A percentile compares a stretch with the other conserved stretches of the same genome.
These are phyloP conservation scores for Meandrina meandrites DNA, from an alignment of 92 coral and sea anemone species.

Conservation along the genomic window DNA sequence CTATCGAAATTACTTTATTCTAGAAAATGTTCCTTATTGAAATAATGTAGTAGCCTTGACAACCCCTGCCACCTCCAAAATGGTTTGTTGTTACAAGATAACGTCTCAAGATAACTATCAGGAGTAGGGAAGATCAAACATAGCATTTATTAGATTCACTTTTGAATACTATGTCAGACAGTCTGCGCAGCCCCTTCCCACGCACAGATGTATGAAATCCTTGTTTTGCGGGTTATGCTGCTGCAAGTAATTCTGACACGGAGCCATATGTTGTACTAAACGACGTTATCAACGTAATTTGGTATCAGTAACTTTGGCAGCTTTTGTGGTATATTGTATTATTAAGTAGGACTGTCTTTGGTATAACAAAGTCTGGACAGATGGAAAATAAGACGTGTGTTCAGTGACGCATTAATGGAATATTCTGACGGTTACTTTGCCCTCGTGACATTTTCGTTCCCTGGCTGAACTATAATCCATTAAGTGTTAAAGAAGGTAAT, in stretches of 20 bases:
- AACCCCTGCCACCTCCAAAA: background rate
- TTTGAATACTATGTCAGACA: too few relatives aligned
- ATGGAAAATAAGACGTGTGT: background rate
- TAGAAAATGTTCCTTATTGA: background rate
- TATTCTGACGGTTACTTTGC: background rate
- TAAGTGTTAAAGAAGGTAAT: background rate
- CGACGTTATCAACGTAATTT: too few relatives aligned
- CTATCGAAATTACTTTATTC: background rate
- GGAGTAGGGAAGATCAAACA: too few relatives aligned
- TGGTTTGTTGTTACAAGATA: background rate
- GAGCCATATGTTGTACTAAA: too few relatives aligned
- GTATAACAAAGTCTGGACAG: background rate
- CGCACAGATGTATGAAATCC: too few relatives aligned
- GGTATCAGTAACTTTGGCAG: too few relatives aligned
- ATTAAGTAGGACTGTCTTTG: background rate
- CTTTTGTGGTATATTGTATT: background rate
- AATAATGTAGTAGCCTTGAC: background rate
- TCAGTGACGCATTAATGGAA: background rate
- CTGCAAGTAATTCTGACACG: too few relatives aligned
- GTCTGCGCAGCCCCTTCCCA: too few relatives aligned
- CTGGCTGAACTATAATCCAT: background rate
- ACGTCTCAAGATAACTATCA: too few relatives aligned
- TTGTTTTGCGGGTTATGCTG: too few relatives aligned
- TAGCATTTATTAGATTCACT: too few relatives aligned
- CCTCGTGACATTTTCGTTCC: too few relatives aligned